Percentiles rank a stretch among this genome's conserved stretches.
Conservation (phyloP, 2,113 vertebrate species). For the Saccopteryx leptura region DNA sequence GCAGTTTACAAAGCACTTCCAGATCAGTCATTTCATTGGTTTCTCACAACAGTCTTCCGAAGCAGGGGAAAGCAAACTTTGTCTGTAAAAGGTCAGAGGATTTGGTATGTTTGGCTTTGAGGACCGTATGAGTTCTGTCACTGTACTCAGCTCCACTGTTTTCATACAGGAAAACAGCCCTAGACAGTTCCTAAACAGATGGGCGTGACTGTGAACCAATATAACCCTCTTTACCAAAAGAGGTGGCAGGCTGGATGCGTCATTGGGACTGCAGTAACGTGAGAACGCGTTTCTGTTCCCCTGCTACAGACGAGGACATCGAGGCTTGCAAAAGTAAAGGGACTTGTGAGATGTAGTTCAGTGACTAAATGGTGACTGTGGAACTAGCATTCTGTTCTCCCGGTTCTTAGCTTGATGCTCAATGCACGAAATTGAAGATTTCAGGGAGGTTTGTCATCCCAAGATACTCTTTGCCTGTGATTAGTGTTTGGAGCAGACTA, state of each 20-base stretch:
- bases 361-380: background rate
- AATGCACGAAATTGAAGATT: background rate
- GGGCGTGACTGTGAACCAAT: background rate
- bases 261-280: background rate
- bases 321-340: background rate
- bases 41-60: background rate
- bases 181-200: background rate
- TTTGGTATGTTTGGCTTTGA: background rate
- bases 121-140: background rate
- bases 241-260: background rate
- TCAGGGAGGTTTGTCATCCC: background rate
- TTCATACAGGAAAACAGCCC: background rate
- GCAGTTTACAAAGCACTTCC: slow-evolving; percentile 37
- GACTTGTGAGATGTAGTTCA: background rate
- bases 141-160: background rate
- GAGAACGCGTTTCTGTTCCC: background rate
- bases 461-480: background rate
- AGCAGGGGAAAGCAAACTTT: background rate
- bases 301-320: background rate
- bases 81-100: background rate
- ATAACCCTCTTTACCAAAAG: slow-evolving; percentile 24
- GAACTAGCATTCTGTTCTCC: background rate
- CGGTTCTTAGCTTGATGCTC: background rate
- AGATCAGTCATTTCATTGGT: background rate
- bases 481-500: slow-evolving; percentile 11